Evolutionary conservation across 2,888 invertebrate genomes (phyloP), one percentile per base, ranked within the genome.

Genomic region (Scaptomyza tumidula): DNA sequence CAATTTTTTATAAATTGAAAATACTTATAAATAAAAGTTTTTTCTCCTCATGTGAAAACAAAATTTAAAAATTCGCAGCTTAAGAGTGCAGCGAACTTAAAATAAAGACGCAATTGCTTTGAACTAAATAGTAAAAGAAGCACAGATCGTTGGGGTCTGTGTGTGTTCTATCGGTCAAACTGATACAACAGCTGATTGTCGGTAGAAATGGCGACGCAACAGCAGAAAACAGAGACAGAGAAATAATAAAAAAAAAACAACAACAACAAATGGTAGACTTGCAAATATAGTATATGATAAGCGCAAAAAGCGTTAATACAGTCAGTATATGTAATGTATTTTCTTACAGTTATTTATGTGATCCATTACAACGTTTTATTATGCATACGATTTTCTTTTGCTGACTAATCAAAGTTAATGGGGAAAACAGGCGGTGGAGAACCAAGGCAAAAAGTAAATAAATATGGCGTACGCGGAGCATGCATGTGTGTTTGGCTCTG

Each of bases 121-220:
- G n/a, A 5, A 13, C 46, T 27, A 52, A 41, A 31, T 45, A 56
- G 16, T 10, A 43, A 11, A 29, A 31, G 19, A 7, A 10, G 9
- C 6, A 35, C 14, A 7, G 44, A 69, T 66, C 56, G 54, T 37
- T 41, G n/a, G 11, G 10, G 35, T 50, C 27, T 29, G 24, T 46
- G 4, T 41, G 41, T 41, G 16, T 41, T 50, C 50, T 52, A 68
- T 77, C 79, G 84, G 84, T 77, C 81, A 81, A 54, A 59, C 55
- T 66, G 84, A 83, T 77, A 79, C 13, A 82, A 80, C 75, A 86
- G 80, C 83, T 86, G 83, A 70, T 68, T 78, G 49, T 29, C 44
- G 46, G 49, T 63, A 55, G 58, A 62, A 75, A 75, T 66, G 67
- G 75, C 77, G 84, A 67, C 78, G 73, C 64, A 76, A 45, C 69